These are phyloP conservation scores for Phrynocephalus versicolor DNA, from an alignment of 2,113 vertebrate genomes.

Conservation along the genomic window DNA sequence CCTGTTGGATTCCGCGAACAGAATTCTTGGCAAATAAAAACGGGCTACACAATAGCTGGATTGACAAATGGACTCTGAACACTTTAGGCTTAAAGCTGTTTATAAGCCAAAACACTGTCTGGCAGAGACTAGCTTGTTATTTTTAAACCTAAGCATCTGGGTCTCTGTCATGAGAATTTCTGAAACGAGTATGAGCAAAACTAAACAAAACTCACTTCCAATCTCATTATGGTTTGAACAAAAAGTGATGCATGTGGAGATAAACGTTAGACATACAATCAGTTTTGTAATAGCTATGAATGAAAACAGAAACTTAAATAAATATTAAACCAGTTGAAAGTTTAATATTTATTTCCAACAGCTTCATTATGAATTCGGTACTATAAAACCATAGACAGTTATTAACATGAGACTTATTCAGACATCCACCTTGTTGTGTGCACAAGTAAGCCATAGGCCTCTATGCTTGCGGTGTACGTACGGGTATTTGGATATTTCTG, in stretches of 20 bases:
- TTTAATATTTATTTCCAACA: conserved; percentile 1
- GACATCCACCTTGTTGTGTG: neutral
- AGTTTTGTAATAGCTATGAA: neutral
- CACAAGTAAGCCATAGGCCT: neutral
- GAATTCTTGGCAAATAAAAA: conserved; percentile 32
- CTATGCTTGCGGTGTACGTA: too few species aligned
- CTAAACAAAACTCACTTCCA: neutral
- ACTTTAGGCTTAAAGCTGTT: neutral
- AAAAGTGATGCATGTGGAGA: neutral
- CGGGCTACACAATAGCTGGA: accelerated
- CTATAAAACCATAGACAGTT: neutral
- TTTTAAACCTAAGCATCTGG: neutral
- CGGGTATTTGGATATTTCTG: neutral
- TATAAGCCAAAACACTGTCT: neutral
- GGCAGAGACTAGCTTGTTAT: neutral
- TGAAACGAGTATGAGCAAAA: neutral
- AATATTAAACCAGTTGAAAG: neutral
- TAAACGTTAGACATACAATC: neutral
- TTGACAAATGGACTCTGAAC: neutral
- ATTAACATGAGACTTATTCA: neutral
- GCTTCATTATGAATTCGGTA: neutral
- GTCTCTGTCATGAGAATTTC: neutral
- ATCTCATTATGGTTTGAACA: neutral
- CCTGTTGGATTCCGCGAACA: conserved; percentile 32
- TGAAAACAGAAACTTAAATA: neutral